phyloP scores from a whole-genome alignment of 2,797 vertebrate genomes.

The Chelidonichthys spinosus region DNA sequence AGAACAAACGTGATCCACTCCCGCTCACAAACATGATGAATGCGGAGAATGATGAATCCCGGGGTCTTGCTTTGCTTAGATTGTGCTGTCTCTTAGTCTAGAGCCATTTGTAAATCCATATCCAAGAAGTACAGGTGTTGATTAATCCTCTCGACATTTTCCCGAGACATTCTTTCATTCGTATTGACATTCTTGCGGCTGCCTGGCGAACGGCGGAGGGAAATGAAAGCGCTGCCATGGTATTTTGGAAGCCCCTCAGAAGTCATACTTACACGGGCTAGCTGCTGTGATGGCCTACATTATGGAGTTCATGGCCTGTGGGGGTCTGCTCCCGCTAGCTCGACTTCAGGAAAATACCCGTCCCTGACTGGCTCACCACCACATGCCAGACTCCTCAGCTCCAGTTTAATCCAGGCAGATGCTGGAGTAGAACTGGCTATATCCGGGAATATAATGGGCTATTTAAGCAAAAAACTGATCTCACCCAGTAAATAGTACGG shows the following conservation, averaged over 20 bases:
- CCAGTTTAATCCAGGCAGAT: slow-evolving; percentile 32
- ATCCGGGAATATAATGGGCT: slow-evolving; percentile 15
- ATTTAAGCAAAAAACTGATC: slow-evolving; percentile 5
- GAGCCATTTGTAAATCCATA: slow-evolving; percentile 84
- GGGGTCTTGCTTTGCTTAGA: slow-evolving; percentile 69
- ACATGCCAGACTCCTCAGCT: slow-evolving; percentile 43
- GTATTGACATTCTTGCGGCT: slow-evolving; percentile 79
- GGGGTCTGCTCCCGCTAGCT: slow-evolving; percentile 61
- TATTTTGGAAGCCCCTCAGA: slow-evolving; percentile 76
- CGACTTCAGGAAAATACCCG: slow-evolving; percentile 46
- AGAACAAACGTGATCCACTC: slow-evolving; percentile 22
- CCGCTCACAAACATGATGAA: slow-evolving; percentile 37
- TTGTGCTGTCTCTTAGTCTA: slow-evolving; percentile 53
- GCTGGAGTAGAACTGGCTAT: neutral
- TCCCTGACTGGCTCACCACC: slow-evolving; percentile 36
- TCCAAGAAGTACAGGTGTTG: slow-evolving; percentile 85
- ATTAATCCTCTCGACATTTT: slow-evolving; percentile 86
- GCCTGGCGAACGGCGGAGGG: slow-evolving; percentile 53
- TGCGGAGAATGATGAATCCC: slow-evolving; percentile 35
- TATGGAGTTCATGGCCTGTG: slow-evolving; percentile 72
- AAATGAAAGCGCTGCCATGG: slow-evolving; percentile 70
- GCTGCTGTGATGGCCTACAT: slow-evolving; percentile 77
- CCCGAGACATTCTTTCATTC: slow-evolving; percentile 78
- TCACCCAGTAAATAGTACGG: slow-evolving; percentile 15
- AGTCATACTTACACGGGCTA: slow-evolving; percentile 65